Percentiles rank a stretch among this genome's conserved stretches.
Evolutionary conservation across 2,888 invertebrate genomes (phyloP).

Genomic region (Lasiommata megera): DNA sequence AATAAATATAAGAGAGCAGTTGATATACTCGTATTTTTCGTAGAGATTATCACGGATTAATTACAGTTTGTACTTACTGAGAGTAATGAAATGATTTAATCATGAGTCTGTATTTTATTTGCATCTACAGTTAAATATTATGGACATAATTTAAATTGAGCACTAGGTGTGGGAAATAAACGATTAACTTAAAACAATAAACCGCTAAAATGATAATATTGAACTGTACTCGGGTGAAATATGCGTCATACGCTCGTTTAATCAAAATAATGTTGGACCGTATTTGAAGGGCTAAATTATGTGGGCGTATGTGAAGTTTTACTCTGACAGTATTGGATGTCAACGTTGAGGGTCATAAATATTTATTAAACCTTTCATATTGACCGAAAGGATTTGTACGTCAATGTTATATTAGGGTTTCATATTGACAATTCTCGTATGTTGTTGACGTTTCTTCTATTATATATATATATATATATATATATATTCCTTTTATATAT

Average conservation of each 20-base stretch:
- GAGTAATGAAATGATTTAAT: too few species aligned
- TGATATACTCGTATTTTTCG: too few species aligned
- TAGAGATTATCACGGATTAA: too few species aligned
- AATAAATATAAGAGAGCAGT: too few species aligned
- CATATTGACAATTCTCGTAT: not conserved
- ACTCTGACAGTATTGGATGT: constrained; percentile 3
- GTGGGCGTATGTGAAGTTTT: not conserved
- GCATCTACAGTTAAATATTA: too few species aligned
- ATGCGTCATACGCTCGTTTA: not conserved
- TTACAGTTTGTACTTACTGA: too few species aligned
- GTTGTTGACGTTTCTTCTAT: not conserved
- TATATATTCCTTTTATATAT: not conserved
- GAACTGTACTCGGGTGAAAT: not conserved
- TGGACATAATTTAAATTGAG: too few species aligned
- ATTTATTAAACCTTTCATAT: constrained; percentile 11
- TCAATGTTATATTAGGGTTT: not conserved
- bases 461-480: not conserved
- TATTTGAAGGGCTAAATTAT: constrained; percentile 3
- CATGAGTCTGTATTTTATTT: too few species aligned
- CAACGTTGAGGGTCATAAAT: constrained; percentile 11
- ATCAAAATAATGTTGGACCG: not conserved
- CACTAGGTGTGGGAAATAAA: too few species aligned
- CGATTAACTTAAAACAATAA: too few species aligned
- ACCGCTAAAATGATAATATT: too few species aligned
- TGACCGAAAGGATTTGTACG: not conserved